phyloP scores from a whole-genome alignment of 1,140 invertebrate genomes.

The Drosophila sp. region DNA sequence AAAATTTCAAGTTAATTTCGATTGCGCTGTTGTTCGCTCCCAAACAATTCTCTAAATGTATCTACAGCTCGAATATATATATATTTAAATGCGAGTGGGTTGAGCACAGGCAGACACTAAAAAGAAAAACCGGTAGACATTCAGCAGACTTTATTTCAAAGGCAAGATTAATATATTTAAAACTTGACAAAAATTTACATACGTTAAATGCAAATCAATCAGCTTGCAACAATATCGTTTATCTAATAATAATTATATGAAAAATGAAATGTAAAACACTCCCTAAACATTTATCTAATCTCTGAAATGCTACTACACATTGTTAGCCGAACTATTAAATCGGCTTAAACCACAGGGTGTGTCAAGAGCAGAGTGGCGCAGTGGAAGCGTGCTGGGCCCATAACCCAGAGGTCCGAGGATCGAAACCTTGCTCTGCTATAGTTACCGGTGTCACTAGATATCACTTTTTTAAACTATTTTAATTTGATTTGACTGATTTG shows the following conservation, averaged over 20 bases:
- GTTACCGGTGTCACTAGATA: not conserved
- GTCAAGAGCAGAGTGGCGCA: slow-evolving; percentile 95
- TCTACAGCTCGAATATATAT: slow-evolving; percentile 62
- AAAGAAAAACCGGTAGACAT: slow-evolving; percentile 50
- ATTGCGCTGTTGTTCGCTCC: slow-evolving; percentile 28
- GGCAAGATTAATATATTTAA: slow-evolving; percentile 37
- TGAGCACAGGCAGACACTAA: slow-evolving; percentile 6
- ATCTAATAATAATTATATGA: not conserved
- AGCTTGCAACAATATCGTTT: slow-evolving; percentile 4
- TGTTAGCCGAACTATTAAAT: not conserved
- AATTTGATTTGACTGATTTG: too few species aligned
- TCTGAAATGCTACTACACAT: slow-evolving; percentile 11
- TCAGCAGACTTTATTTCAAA: slow-evolving; percentile 1
- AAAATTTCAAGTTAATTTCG: slow-evolving; percentile 68
- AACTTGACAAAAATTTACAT: slow-evolving; percentile 11
- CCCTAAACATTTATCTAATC: slow-evolving; percentile 9
- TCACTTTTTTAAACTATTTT: slow-evolving; percentile 19
- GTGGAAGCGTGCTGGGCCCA: slow-evolving; percentile 99
- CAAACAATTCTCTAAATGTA: slow-evolving; percentile 49
- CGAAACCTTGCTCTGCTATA: slow-evolving; percentile 96
- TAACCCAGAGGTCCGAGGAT: slow-evolving; percentile 99
- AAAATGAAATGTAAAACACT: not conserved
- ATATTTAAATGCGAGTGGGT: slow-evolving; percentile 34
- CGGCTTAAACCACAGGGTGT: not conserved
- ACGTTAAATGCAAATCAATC: slow-evolving; percentile 23